phyloP scores from a whole-genome alignment of 2,797 vertebrate species.

The Diplodus sargus region DNA sequence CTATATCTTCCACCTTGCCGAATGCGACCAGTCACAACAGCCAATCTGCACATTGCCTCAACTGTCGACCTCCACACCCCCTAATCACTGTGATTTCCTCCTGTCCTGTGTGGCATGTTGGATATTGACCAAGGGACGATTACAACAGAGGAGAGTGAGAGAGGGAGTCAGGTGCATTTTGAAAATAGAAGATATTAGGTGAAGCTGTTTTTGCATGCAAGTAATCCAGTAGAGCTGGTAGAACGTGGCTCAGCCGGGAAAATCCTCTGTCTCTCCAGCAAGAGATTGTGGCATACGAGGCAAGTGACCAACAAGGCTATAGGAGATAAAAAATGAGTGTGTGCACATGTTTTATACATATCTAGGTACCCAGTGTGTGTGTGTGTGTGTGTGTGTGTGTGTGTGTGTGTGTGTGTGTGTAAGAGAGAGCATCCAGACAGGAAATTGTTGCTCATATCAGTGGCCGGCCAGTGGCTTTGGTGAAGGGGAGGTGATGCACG shows the following conservation, averaged over 20 bases:
- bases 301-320: constrained; percentile 21
- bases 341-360: constrained; percentile 44
- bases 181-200: constrained; percentile 34
- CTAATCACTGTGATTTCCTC: constrained; percentile 20
- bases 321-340: constrained; percentile 41
- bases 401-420: constrained; percentile 6
- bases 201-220: constrained; percentile 34
- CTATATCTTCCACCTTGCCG: constrained; percentile 15
- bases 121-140: constrained; percentile 26
- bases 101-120: constrained; percentile 32
- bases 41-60: constrained; percentile 1
- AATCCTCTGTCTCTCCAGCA: constrained; percentile 42
- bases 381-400: not conserved
- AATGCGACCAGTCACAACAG: not conserved
- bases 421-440: constrained; percentile 39
- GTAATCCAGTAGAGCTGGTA: constrained; percentile 52
- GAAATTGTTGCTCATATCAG: constrained; percentile 70
- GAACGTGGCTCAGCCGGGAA: constrained; percentile 41
- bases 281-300: constrained; percentile 44
- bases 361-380: not conserved
- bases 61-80: not conserved
- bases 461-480: constrained; percentile 43
- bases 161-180: constrained; percentile 33
- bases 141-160: constrained; percentile 3
- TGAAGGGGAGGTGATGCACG: constrained; percentile 44